These are phyloP conservation scores for Muscina levida DNA, from an alignment of 2,888 invertebrate species.

Conservation along the genomic window DNA sequence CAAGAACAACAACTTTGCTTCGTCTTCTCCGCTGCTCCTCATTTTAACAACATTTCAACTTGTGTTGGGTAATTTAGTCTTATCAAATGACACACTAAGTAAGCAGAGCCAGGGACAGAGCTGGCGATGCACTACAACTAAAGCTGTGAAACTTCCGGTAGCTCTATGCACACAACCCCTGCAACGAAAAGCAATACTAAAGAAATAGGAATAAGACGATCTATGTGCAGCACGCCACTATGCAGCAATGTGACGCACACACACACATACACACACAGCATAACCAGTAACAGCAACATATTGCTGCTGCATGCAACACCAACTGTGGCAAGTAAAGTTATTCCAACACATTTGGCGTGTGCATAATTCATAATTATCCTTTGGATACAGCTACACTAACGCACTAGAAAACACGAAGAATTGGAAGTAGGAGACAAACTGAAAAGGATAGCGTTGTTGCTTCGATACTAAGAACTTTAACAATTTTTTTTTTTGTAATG, in stretches of 20 bases:
- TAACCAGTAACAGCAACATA: background rate
- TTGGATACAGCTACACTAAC: conserved; percentile 11
- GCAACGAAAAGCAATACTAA: conserved; percentile 21
- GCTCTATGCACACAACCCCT: background rate
- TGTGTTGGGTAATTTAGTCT: conserved; percentile 42
- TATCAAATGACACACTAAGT: conserved; percentile 39
- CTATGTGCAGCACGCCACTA: background rate
- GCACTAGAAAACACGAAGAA: conserved; percentile 20
- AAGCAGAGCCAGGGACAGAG: conserved; percentile 25
- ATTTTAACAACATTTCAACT: conserved; percentile 34
- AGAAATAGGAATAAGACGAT: background rate
- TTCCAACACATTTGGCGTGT: conserved; percentile 60
- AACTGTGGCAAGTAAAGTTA: conserved; percentile 40
- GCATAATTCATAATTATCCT: conserved; percentile 64
- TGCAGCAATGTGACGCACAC: too few species aligned
- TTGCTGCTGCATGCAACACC: conserved; percentile 28
- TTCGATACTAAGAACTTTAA: conserved; percentile 28
- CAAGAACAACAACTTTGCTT: background rate
- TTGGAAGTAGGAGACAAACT: background rate
- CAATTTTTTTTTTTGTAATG: conserved; percentile 59
- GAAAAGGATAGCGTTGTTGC: conserved; percentile 17
- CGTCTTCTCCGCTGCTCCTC: background rate
- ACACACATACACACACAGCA: background rate
- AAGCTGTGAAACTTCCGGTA: background rate
- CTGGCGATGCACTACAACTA: conserved; percentile 9